Percentiles rank a stretch among this genome's conserved stretches.
phyloP scores from a whole-genome alignment of 2,888 invertebrate genomes.

The Tachina lurida region DNA sequence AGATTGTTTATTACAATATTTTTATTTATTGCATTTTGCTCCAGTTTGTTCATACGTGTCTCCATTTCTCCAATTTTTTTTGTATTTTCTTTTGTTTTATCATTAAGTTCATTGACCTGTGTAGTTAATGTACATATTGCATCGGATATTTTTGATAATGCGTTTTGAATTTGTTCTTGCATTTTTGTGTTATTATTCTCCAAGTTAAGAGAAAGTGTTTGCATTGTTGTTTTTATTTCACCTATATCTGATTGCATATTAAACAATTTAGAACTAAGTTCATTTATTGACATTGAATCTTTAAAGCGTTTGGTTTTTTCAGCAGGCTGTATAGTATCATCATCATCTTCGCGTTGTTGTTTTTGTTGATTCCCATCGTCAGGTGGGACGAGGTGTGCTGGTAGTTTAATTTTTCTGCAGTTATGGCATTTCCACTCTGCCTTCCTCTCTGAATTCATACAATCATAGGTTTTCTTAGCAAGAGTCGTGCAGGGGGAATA shows the following conservation, averaged over 20 bases:
- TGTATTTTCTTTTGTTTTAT: constrained; percentile 4
- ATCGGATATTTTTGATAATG: constrained; percentile 5
- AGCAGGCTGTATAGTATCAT: background rate
- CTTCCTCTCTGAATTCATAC: background rate
- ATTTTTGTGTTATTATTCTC: background rate
- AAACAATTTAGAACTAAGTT: background rate
- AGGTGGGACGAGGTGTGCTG: background rate
- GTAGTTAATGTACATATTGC: background rate
- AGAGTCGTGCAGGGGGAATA: background rate
- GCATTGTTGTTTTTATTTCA: constrained; percentile 16
- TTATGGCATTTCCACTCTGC: background rate
- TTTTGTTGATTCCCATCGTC: no score
- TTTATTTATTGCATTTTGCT: constrained; percentile 4
- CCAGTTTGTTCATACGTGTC: constrained; percentile 10
- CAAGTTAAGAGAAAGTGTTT: background rate
- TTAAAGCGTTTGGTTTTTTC: background rate
- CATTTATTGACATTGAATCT: background rate
- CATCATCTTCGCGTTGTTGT: background rate
- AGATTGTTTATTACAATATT: constrained; percentile 7
- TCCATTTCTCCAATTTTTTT: constrained; percentile 15
- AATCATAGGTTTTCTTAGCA: background rate
- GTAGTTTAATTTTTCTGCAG: background rate
- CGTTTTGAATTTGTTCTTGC: constrained; percentile 11
- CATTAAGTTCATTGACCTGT: constrained; percentile 2
- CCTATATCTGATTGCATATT: constrained; percentile 23